phyloP scores from a whole-genome alignment of 2,113 vertebrate genomes.

The Nettapus auritus region DNA sequence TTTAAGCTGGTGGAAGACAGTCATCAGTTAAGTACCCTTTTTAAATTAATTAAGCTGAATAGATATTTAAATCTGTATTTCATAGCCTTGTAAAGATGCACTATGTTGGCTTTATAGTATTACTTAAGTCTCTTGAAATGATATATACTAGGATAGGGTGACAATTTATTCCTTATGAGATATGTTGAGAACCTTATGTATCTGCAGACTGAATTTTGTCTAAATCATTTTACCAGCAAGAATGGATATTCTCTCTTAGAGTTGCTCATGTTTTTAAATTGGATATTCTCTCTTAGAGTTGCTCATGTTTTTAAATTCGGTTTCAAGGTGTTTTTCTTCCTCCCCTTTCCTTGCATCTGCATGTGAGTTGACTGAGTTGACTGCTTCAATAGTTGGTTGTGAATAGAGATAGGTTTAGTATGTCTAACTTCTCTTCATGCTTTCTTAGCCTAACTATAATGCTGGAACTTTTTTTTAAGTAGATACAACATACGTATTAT shows the following conservation, averaged over 20 bases:
- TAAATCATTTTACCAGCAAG: not conserved
- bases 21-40: not conserved
- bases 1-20: not conserved
- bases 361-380: not conserved
- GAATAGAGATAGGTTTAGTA: not conserved
- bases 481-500: not conserved
- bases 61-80: slow-evolving; percentile 29
- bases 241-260: not conserved
- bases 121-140: slow-evolving; percentile 32
- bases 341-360: not conserved
- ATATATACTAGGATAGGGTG: not conserved
- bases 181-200: not conserved
- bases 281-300: not conserved
- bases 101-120: not conserved
- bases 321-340: accelerated
- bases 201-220: slow-evolving; percentile 12
- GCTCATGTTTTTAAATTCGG: not conserved
- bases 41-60: not conserved
- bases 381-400: not conserved
- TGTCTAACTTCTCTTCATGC: not conserved
- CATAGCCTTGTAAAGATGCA: not conserved
- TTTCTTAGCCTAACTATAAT: not conserved
- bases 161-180: not conserved
- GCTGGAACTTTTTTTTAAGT: not conserved
- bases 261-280: not conserved